Conservation (phyloP, 2,888 invertebrate species). For the Melolontha melolontha region DNA sequence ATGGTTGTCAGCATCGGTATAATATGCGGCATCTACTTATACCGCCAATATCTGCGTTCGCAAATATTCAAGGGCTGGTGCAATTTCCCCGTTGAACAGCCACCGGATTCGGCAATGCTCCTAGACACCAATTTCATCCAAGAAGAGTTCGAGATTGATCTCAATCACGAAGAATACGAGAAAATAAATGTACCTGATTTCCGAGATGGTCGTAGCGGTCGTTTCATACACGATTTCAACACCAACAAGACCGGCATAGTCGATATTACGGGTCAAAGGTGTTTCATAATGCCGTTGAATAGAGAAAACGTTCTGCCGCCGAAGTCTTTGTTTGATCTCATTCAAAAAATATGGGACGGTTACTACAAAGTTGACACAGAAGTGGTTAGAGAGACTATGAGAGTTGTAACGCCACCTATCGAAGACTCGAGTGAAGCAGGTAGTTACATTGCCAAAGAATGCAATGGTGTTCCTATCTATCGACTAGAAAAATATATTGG, state of each 20-base stretch:
- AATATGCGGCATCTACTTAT: slow-evolving; percentile 80
- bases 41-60: slow-evolving; percentile 76
- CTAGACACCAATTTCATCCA: slow-evolving; percentile 69
- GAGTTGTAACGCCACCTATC: slow-evolving; percentile 78
- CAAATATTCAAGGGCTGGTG: slow-evolving; percentile 78
- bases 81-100: slow-evolving; percentile 71
- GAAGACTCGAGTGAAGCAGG: slow-evolving; percentile 75
- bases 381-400: slow-evolving; percentile 81
- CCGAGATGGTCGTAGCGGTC: slow-evolving; percentile 82
- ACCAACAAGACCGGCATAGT: slow-evolving; percentile 74
- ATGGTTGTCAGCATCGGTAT: slow-evolving; percentile 79
- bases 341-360: slow-evolving; percentile 82
- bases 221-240: slow-evolving; percentile 94
- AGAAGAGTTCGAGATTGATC: slow-evolving; percentile 85
- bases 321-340: slow-evolving; percentile 80
- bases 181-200: slow-evolving; percentile 90
- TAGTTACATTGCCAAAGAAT: slow-evolving; percentile 77
- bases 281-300: slow-evolving; percentile 93
- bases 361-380: slow-evolving; percentile 87
- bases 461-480: slow-evolving; percentile 79
- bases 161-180: slow-evolving; percentile 79
- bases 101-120: slow-evolving; percentile 40
- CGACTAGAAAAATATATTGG: slow-evolving; percentile 75
- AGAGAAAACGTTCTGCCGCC: slow-evolving; percentile 82
- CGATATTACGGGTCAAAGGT: slow-evolving; percentile 70